Conservation (phyloP, 2,797 vertebrate species). For the Microctenopoma lineatum region DNA sequence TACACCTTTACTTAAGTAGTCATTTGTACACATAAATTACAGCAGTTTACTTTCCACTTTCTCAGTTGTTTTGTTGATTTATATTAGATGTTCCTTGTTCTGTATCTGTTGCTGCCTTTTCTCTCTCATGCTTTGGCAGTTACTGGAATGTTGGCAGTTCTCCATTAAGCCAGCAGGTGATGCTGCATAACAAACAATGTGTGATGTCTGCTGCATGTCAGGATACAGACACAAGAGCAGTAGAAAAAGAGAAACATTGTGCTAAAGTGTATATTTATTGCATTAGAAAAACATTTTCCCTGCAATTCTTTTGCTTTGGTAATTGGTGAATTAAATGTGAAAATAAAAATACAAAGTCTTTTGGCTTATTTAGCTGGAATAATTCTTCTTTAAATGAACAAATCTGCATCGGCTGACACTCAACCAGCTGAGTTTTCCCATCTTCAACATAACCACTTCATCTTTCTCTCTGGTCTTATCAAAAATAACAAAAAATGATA, state of each 20-base stretch:
- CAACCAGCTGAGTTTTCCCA: background rate
- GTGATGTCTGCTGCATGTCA: background rate
- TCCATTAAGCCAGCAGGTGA: slow-evolving; percentile 79
- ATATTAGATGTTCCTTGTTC: background rate
- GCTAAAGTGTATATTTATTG: background rate
- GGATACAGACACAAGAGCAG: background rate
- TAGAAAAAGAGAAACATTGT: background rate
- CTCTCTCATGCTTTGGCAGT: slow-evolving; percentile 16
- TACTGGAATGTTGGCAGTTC: slow-evolving; percentile 69
- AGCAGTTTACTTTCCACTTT: background rate
- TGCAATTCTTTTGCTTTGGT: background rate
- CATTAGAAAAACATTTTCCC: background rate
- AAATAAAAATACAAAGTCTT: background rate
- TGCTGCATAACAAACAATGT: slow-evolving; percentile 77
- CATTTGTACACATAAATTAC: no score
- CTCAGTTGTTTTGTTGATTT: slow-evolving; percentile 1
- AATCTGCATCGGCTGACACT: slow-evolving; percentile 1
- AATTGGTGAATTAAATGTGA: background rate
- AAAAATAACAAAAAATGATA: background rate
- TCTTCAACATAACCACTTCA: background rate
- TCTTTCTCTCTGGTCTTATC: background rate
- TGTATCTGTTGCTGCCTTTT: background rate
- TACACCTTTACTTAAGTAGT: background rate
- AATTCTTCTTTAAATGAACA: background rate
- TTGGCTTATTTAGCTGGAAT: background rate